phyloP scores from a whole-genome alignment of 1,140 invertebrate genomes.

The Gryon sp. region DNA sequence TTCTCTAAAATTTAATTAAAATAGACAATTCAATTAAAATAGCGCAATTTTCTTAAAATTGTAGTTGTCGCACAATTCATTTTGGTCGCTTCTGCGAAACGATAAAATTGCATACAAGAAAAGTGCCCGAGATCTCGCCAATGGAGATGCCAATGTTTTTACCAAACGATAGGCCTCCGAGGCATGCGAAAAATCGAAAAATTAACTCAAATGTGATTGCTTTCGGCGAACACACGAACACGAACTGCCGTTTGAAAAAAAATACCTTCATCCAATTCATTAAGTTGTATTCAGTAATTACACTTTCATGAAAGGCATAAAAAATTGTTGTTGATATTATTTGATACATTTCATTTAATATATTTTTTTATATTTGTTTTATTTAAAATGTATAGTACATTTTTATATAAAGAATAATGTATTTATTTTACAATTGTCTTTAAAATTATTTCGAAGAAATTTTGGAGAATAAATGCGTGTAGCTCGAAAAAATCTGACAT shows the following conservation, averaged over 20 bases:
- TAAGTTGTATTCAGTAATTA: conserved; percentile 15
- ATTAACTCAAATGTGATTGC: conserved; percentile 44
- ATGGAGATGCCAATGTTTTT: conserved; percentile 61
- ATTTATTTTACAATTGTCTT: no score
- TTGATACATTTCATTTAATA: no score
- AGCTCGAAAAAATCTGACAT: conserved; percentile 39
- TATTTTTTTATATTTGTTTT: no score
- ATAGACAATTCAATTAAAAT: conserved; percentile 45
- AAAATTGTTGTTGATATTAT: no score
- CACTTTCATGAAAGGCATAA: no score
- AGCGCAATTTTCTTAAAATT: conserved; percentile 50
- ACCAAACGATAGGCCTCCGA: conserved; percentile 35
- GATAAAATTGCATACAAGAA: conserved; percentile 55
- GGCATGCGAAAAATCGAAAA: conserved; percentile 59
- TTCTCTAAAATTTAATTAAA: no score
- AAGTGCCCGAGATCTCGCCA: conserved; percentile 56
- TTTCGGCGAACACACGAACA: conserved; percentile 36
- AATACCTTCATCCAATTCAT: conserved; percentile 40
- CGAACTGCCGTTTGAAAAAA: conserved; percentile 22
- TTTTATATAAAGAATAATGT: no score
- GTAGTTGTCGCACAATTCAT: conserved; percentile 47
- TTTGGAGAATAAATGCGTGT: no score
- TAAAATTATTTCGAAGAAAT: no score
- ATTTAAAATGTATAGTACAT: no score
- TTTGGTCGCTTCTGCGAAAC: conserved; percentile 47